Base-by-base conservation (phyloP, 2,797 vertebrate genomes). In the Tamandua tetradactyla region DNA sequence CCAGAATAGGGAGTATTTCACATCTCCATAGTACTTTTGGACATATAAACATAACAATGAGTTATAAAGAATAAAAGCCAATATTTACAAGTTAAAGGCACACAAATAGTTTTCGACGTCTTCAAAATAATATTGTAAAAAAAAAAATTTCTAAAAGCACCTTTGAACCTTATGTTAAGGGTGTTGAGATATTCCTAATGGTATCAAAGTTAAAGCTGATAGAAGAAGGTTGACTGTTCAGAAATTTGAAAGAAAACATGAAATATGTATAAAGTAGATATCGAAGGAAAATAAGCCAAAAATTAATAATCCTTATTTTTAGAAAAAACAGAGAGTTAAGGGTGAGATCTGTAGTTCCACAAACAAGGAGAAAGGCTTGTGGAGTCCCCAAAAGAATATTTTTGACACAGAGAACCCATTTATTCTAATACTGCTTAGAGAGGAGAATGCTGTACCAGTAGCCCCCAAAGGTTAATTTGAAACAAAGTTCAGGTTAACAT, bases 221-320 rank as follows among this genome's bases (percentile, higher is more conserved):
- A 40, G 69, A 71, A 59, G 47, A 87, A 76, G 17, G 35, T 84
- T 75, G 74, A 86, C 42, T 79, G 84, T 90, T 62, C 14, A 92
- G 37, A 92, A 96, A 84, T 94, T 64, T 2, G 47, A 85, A 93
- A 76, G 37, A 91, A 93, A 93, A 44, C 6, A 47, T 22, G 35
- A 83, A 89, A 57, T 74, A 80, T n/a, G 2, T 68, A 40, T 85
- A 62, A 52, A 86, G 32, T 72, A 52, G 87, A 59, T 75, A 2
- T 78, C 35, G 68, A 62, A 83, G 72, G 78, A 91, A 88, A 95
- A 93, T 72, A 87, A 71, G 6, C 14, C n/a, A 68, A 32, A 83
- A 47, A 57, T 22, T 57, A 89, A 68, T 74, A 62, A 37, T 75
- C 25, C 42, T 94, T 93, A 72, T 44, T 72, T 32, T 64, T 52